A percentile compares a stretch with the other conserved stretches of the same genome.
These are phyloP conservation scores for Terrapene triunguis DNA, from an alignment of 2,113 vertebrate genomes.

Conservation along the genomic window DNA sequence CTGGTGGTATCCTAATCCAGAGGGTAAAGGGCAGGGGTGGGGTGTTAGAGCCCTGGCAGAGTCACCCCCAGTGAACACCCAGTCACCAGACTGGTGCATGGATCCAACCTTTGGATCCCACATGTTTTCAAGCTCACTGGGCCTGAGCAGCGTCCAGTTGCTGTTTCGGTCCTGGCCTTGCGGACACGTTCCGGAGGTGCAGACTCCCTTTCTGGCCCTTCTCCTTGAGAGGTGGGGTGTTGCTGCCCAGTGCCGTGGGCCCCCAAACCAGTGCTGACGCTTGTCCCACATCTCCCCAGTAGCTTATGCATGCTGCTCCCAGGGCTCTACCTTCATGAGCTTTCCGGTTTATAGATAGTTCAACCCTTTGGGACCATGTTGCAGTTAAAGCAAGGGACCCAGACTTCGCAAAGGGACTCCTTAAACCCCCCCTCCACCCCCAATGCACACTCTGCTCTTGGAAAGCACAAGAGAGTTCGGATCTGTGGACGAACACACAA, in stretches of 20 bases:
- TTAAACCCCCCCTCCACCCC: not conserved
- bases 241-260: not conserved
- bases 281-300: not conserved
- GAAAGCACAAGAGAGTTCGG: not conserved
- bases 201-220: not conserved
- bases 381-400: no score
- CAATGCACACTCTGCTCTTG: not conserved
- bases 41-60: not conserved
- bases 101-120: not conserved
- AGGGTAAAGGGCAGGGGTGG: not conserved
- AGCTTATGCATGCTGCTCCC: not conserved
- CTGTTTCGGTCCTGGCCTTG: not conserved
- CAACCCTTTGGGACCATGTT: not conserved
- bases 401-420: not conserved
- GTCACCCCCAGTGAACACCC: not conserved
- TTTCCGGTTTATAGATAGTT: not conserved
- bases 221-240: not conserved
- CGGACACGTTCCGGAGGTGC: not conserved
- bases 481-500: not conserved
- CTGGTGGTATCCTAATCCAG: not conserved
- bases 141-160: not conserved
- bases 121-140: not conserved
- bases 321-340: not conserved
- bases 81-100: not conserved
- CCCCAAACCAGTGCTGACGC: not conserved